Evolutionary conservation across 2,797 vertebrate genomes (phyloP), one percentile per base, ranked within the genome.

Genomic region (Tapirus indicus): DNA sequence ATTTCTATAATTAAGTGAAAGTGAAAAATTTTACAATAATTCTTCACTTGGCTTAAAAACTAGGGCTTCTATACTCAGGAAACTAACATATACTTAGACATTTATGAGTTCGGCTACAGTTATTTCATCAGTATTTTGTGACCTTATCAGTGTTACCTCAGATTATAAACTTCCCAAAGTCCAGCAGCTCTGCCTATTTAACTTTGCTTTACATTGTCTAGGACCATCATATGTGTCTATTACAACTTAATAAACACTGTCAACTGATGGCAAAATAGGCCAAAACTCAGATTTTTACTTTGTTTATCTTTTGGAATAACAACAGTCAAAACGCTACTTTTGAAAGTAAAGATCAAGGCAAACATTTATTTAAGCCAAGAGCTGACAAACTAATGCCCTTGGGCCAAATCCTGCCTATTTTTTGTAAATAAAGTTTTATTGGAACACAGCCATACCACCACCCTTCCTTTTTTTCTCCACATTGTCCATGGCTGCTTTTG

Each of bases 1-100:
- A 78, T 64, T 89, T 78, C 62, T 47, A 11, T 78, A 95, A 84
- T 66, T 88, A 87, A 66, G n/a, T 66, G 29, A 82, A 72, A 25
- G 56, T 62, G 11, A 86, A 86, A 64, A 82, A 60, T 95, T 52
- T 66, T 47, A 91, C 3, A 92, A 4, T 25, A 62, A 52, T 84
- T 85, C 32, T 52, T 87, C 13, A 27, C 35, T 89, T 90, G 69
- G 69, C 16, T 94, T 94, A 88, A 44, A 72, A 85, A 85, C n/a
- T 80, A 88, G 58, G 27, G 20, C 6, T 44, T 93, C 49, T 80
- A 54, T 1, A 47, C 14, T 21, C 29, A 4, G 32, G 47, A 86
- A 89, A 94, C 60, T 52, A 91, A 94, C 21, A 54, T 32, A 68
- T 12, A 78, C 12, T 32, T 27, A 69, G 12, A 92, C 2, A 87